These are phyloP conservation scores for Diarsia dahlii DNA, from an alignment of 2,888 invertebrate genomes.

Conservation along the genomic window DNA sequence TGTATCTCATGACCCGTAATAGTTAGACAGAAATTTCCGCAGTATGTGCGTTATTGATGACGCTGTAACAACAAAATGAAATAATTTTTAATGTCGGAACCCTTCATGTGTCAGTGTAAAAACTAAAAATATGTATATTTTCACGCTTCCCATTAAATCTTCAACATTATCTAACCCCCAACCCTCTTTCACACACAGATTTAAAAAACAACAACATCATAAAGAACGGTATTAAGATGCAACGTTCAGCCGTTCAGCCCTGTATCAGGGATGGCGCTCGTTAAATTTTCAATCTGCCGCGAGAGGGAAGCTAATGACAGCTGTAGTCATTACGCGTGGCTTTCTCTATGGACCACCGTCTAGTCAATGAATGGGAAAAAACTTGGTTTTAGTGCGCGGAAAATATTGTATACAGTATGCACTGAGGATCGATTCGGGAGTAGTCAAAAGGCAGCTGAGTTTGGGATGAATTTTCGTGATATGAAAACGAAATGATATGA, in stretches of 20 bases:
- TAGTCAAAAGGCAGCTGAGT: background rate
- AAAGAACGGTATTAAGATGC: slow-evolving; percentile 56
- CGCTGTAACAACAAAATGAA: no score
- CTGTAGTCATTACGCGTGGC: slow-evolving; percentile 73
- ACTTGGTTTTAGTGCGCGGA: slow-evolving; percentile 41
- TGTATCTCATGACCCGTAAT: no score
- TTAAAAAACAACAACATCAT: slow-evolving; percentile 61
- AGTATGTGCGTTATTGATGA: no score
- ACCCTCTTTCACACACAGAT: slow-evolving; percentile 26
- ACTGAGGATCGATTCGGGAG: slow-evolving; percentile 21
- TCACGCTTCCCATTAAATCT: no score
- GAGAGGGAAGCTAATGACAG: slow-evolving; percentile 72
- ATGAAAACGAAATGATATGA: no score
- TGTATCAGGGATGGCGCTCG: slow-evolving; percentile 63
- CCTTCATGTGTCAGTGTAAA: no score
- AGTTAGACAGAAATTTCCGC: no score
- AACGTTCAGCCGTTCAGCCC: slow-evolving; percentile 43
- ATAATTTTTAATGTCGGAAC: no score
- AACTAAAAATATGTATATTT: no score
- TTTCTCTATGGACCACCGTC: slow-evolving; percentile 55
- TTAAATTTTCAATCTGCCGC: slow-evolving; percentile 66
- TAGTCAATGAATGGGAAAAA: slow-evolving; percentile 62
- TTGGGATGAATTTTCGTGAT: background rate
- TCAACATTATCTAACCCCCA: background rate
- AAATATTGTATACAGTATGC: slow-evolving; percentile 42